Evolutionary conservation across 2,113 vertebrate genomes (phyloP), one percentile per base, ranked within the genome.

Genomic region (Tupaia chinensis): DNA sequence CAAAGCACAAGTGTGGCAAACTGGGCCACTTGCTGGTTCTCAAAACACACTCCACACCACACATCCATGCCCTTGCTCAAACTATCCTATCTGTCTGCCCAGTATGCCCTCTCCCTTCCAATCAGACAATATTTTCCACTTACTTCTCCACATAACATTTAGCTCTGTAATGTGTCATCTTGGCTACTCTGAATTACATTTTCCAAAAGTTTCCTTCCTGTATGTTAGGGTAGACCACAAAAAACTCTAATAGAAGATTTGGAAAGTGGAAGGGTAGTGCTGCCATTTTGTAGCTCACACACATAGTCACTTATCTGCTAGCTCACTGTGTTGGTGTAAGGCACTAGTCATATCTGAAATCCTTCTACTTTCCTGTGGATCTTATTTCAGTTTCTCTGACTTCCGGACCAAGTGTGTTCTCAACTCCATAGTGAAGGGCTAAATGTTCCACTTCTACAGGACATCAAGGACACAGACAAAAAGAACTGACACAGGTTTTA

Each of bases 141-240:
- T 69, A 72, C 7, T 7, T 82, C 32, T 95, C 25, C 70, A 89
- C 20, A 61, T 19, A 86, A 7, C 25, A 69, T 44, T 80, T 63
- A 22, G 3, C 81, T 90, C 96, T 73, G 65, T 92, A 92, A 58
- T 63, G 56, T 93, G 44, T 70, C 44, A 72, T 4, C 61, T 56
- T 80, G 56, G 32, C 27, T 82, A 58, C 85, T 78, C 22, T 70
- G 17, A 95, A 78, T 20, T 81, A 68, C 10, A 91, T 82, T 96
- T 93, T 73, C 88, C 61, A 70, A 44, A 95, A 44, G 44, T 78
- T 58, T 70, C n/a, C 84, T 85, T 89, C 69, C 69, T 56, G 2
- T 76, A 34, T 17, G 32, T 82, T 14, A 89, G 7, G 23, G 2
- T 15, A 12, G 58, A 29, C 16, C 58, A 85, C 7, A 53, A 32